Evolutionary conservation across 2,888 invertebrate genomes (phyloP).

Genomic region (Hermaeophaga mercurialis): DNA sequence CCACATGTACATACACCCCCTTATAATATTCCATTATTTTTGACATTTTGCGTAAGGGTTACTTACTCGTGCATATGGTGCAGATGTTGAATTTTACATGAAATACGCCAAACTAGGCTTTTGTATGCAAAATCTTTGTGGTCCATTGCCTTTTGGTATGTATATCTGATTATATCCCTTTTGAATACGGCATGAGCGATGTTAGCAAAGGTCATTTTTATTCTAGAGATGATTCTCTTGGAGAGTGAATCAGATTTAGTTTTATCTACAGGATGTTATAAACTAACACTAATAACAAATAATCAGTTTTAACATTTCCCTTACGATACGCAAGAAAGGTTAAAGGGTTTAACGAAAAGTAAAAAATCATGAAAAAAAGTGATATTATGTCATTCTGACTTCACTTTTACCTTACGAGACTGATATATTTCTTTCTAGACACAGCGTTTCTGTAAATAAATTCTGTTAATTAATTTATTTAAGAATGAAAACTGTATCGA

Average conservation of each 20-base stretch:
- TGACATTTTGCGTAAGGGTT: constrained; percentile 32
- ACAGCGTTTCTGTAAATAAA: too few relatives aligned
- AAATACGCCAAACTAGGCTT: constrained; percentile 13
- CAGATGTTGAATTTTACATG: constrained; percentile 31
- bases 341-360: too few relatives aligned
- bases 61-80: constrained; percentile 25
- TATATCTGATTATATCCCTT: constrained; percentile 23
- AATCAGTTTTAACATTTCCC: too few relatives aligned
- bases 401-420: too few relatives aligned
- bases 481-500: too few relatives aligned
- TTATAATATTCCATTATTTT: constrained; percentile 7
- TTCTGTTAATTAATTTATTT: too few relatives aligned
- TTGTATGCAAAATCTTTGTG: constrained; percentile 24
- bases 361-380: too few relatives aligned
- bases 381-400: too few relatives aligned
- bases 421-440: too few relatives aligned
- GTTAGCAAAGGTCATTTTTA: constrained; percentile 5
- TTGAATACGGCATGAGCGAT: constrained; percentile 20
- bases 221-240: not conserved
- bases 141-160: constrained; percentile 25
- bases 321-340: too few relatives aligned
- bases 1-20: not conserved
- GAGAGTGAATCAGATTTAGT: not conserved
- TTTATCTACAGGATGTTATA: too few relatives aligned
- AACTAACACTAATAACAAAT: too few relatives aligned